Evolutionary conservation across 2,113 vertebrate genomes (phyloP), one percentile per base, ranked within the genome.

Genomic region (Notarius lentiginosus): DNA sequence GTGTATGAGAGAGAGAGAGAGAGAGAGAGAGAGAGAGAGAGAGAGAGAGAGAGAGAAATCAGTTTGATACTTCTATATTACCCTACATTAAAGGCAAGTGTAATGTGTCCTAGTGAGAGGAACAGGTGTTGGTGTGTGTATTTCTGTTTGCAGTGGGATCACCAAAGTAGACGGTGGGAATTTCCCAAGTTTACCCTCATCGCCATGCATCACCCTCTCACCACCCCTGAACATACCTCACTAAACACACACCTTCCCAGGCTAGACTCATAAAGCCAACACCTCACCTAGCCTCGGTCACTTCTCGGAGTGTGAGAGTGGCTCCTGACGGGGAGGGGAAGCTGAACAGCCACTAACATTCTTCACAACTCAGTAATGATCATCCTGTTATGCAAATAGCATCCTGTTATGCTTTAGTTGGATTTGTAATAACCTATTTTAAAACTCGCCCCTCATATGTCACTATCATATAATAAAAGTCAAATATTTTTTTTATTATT

Each of bases 111-210:
- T 86, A 90, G 41, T 89, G 84, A 90, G 20, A 65, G 61, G 61
- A 88, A 83, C 90, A 90, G 90, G 88, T 90, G 88, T 53, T 61
- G 47, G 63, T 66, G 49, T 90, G 66, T 82, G 76, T 34, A 80
- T 75, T 76, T 53, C 60, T 81, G 58, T 82, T 73, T 85, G 56
- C 9, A 17, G 30, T 17, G 15, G 72, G 30, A 22, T 85, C 56
- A 58, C 17, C 41, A 51, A 63, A 61, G 41, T 72, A 27, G 73
- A 79, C 18, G 5, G 15, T 5, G 41, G 86, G 85, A 89, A 80
- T 70, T 82, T 75, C 66, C 63, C 51, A 80, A 27, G 80, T 70
- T 70, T 49, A 72, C 63, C 47, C 51, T 15, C 63, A 24, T 47
- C 53, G 3, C 17, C 20, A 30, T 65, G 60, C 41, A 51, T 22